A percentile compares a stretch with the other conserved stretches of the same genome.
These are phyloP conservation scores for Palythoa grandis DNA, from an alignment of 92 coral and sea anemone genomes.

Conservation along the genomic window DNA sequence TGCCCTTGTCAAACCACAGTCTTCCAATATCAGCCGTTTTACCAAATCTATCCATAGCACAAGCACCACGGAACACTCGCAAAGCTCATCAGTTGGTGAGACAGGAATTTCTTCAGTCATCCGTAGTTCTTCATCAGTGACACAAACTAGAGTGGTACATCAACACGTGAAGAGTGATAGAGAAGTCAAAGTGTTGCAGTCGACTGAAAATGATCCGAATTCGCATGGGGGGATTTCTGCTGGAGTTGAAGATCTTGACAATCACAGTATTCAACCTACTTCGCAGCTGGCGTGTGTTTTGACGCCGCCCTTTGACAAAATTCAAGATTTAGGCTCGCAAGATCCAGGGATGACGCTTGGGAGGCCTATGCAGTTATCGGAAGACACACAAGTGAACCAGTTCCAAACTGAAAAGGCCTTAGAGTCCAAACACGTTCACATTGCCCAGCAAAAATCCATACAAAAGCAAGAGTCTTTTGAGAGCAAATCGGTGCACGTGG, in stretches of 20 bases:
- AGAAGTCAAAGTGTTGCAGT: slow-evolving; percentile 5
- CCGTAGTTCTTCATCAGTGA: slow-evolving; percentile 14
- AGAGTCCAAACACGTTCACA: not conserved
- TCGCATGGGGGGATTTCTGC: not conserved
- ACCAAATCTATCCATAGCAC: not conserved
- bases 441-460: not conserved
- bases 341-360: not conserved
- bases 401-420: slow-evolving; percentile 2
- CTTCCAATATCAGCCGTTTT: too few relatives aligned
- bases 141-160: slow-evolving; percentile 25
- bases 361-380: slow-evolving; percentile 1
- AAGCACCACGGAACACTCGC: not conserved
- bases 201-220: not conserved
- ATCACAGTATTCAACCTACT: not conserved
- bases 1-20: too few relatives aligned
- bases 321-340: slow-evolving; percentile 14
- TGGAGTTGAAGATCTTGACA: slow-evolving; percentile 24
- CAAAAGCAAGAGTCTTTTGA: not conserved
- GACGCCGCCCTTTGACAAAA: not conserved
- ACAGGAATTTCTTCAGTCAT: slow-evolving; percentile 3
- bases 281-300: not conserved
- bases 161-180: not conserved
- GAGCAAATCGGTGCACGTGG: not conserved
- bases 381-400: not conserved
- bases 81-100: slow-evolving; percentile 1